Conservation (phyloP, 2,797 vertebrate genomes). For the Paguma larvata region DNA sequence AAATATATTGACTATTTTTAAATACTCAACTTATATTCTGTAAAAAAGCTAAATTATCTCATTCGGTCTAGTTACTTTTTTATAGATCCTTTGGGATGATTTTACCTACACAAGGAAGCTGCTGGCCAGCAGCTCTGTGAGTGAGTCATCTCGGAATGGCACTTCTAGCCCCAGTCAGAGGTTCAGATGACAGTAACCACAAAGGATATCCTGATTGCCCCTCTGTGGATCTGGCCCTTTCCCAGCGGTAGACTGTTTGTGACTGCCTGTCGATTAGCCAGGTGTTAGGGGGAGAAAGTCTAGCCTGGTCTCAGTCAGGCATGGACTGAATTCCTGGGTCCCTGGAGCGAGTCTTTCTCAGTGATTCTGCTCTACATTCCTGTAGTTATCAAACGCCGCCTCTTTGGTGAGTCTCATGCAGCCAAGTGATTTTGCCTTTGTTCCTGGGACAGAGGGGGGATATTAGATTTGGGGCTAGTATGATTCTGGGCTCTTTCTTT, state of each 20-base stretch:
- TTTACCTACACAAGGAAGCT: not conserved
- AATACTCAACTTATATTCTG: not conserved
- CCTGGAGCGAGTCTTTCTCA: not conserved
- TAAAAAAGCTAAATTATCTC: not conserved
- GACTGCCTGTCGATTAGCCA: fast-evolving
- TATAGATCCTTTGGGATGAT: not conserved
- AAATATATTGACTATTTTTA: not conserved
- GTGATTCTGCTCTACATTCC: not conserved
- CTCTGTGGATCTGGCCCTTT: not conserved
- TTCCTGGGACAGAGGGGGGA: not conserved
- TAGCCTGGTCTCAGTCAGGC: not conserved
- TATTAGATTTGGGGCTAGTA: not conserved
- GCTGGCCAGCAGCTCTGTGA: not conserved
- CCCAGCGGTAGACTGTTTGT: not conserved
- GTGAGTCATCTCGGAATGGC: not conserved
- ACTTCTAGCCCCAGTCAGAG: not conserved
- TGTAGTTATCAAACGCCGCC: not conserved
- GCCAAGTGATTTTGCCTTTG: not conserved
- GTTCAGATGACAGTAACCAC: not conserved
- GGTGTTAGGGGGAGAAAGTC: not conserved
- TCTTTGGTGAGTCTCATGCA: not conserved
- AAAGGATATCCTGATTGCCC: not conserved
- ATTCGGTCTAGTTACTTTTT: not conserved
- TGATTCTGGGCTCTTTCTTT: not conserved
- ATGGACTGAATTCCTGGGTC: not conserved